Conservation (phyloP, 2,797 vertebrate genomes). For the Falco biarmicus region DNA sequence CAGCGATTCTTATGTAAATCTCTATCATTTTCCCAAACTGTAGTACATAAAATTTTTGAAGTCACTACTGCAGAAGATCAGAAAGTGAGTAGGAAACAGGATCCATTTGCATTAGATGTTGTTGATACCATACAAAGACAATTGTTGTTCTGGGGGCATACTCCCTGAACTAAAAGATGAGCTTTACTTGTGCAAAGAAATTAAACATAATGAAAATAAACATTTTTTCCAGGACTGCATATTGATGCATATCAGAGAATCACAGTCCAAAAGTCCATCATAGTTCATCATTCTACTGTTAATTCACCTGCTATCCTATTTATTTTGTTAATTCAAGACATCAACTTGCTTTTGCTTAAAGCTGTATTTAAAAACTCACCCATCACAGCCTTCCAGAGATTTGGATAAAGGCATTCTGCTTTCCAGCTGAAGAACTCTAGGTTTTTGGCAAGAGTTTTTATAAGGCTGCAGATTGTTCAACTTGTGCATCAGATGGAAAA, state of each 20-base stretch:
- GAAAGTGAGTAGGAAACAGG: background rate
- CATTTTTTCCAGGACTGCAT: background rate
- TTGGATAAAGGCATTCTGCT: background rate
- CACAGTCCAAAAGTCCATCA: background rate
- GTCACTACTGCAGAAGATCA: background rate
- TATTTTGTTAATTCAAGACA: background rate
- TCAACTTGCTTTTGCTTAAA: background rate
- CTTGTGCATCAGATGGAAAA: background rate
- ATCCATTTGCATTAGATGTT: background rate
- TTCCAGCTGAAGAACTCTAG: background rate
- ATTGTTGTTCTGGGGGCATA: accelerated
- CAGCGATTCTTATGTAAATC: background rate
- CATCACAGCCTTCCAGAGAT: background rate
- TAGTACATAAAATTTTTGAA: background rate
- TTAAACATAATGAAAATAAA: background rate
- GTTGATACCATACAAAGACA: background rate
- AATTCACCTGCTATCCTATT: background rate
- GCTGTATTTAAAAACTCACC: background rate
- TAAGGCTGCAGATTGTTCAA: background rate
- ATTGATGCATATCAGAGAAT: background rate
- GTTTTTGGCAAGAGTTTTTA: background rate
- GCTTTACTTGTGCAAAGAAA: background rate
- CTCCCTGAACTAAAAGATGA: background rate
- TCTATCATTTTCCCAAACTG: background rate
- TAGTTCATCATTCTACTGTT: background rate